phyloP scores from a whole-genome alignment of 2,113 vertebrate genomes.

The Cyanistes caeruleus region DNA sequence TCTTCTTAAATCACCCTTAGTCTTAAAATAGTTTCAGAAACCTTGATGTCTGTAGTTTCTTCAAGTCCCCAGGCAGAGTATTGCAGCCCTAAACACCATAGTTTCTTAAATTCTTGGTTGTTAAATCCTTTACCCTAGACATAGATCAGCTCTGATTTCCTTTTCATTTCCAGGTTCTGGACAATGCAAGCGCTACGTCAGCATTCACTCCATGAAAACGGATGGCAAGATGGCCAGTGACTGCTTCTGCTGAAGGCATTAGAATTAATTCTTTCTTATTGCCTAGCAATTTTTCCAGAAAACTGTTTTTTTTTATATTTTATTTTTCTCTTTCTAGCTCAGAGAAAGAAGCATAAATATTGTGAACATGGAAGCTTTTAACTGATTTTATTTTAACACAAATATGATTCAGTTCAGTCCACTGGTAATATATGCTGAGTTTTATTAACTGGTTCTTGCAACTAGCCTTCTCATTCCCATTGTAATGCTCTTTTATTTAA shows the following conservation, averaged over 20 bases:
- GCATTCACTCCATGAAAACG: neutral
- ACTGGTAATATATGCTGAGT: neutral
- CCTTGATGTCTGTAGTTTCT: neutral
- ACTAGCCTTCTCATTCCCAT: neutral
- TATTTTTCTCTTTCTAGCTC: neutral
- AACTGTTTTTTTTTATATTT: neutral
- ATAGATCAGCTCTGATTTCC: neutral
- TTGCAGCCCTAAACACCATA: neutral
- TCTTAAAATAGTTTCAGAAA: neutral
- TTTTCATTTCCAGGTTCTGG: neutral
- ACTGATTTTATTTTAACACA: neutral
- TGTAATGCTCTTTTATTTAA: slow-evolving; percentile 20
- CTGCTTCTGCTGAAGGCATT: neutral
- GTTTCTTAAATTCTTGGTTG: neutral
- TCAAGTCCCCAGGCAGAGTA: neutral
- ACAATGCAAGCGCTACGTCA: neutral
- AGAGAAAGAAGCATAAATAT: neutral
- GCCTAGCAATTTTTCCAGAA: neutral
- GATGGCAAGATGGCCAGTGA: neutral
- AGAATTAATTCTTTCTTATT: neutral
- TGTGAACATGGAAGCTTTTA: neutral
- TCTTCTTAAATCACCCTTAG: neutral
- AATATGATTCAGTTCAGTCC: neutral
- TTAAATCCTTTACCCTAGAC: neutral
- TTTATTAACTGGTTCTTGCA: slow-evolving; percentile 30